phyloP scores from a whole-genome alignment of 1,140 invertebrate species.

The Drosophila pallidifrons region DNA sequence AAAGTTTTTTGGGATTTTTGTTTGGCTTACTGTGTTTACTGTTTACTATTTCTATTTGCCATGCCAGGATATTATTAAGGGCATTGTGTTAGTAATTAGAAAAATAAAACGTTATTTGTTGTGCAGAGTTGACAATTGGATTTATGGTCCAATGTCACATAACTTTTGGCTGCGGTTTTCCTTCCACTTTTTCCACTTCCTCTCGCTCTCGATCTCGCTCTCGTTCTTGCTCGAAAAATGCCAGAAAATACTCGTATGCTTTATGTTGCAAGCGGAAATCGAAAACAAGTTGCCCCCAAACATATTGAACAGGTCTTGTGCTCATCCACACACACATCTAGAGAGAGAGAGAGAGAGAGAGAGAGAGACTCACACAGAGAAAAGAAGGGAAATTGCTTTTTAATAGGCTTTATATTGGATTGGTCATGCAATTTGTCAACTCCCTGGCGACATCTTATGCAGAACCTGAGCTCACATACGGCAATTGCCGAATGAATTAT shows the following conservation, averaged over 20 bases:
- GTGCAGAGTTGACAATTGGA: slow-evolving; percentile 45
- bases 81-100: slow-evolving; percentile 45
- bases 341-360: too few relatives aligned
- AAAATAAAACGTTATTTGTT: slow-evolving; percentile 55
- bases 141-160: slow-evolving; percentile 47
- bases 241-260: slow-evolving; percentile 22
- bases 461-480: neutral
- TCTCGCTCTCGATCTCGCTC: neutral
- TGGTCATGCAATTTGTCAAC: slow-evolving; percentile 36
- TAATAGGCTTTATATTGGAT: slow-evolving; percentile 42
- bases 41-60: slow-evolving; percentile 19
- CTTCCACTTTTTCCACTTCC: neutral
- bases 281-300: slow-evolving; percentile 47
- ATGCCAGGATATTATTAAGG: slow-evolving; percentile 61
- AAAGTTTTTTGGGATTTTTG: slow-evolving; percentile 27
- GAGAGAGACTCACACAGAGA: neutral
- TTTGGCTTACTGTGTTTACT: slow-evolving; percentile 12
- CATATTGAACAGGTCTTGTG: slow-evolving; percentile 36
- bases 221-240: neutral
- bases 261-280: slow-evolving; percentile 45
- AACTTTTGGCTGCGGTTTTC: slow-evolving; percentile 7
- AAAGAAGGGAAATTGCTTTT: slow-evolving; percentile 51
- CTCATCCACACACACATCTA: neutral
- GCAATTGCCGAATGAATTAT: slow-evolving; percentile 27
- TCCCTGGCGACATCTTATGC: slow-evolving; percentile 36